A percentile compares a stretch with the other conserved stretches of the same genome.
Evolutionary conservation across 35 echinoderm and acorn worm genomes (phyloP).

Genomic region (Apostichopus japonicus): DNA sequence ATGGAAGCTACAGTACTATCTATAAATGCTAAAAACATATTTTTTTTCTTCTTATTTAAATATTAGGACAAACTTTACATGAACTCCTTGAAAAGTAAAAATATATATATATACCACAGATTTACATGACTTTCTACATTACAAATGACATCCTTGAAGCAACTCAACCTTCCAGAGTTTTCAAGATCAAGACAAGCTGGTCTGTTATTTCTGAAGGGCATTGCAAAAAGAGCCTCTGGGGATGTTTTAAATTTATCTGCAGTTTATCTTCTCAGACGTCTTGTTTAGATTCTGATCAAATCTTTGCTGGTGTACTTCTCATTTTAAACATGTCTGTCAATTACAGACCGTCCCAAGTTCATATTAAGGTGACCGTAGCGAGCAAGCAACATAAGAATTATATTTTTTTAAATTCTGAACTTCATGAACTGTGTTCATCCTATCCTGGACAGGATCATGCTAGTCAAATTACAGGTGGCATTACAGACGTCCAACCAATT

Average conservation of each 20-base stretch:
- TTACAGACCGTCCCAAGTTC: not conserved
- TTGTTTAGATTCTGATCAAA: conserved; percentile 11
- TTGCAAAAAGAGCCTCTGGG: not conserved
- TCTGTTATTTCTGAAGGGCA: not conserved
- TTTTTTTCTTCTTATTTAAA: not conserved
- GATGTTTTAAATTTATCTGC: not conserved
- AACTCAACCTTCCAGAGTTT: not conserved
- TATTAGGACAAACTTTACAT: not conserved
- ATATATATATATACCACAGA: not conserved
- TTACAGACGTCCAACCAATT: too few relatives aligned
- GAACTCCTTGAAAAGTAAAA: not conserved
- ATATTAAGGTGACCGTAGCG: not conserved
- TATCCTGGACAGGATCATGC: too few relatives aligned
- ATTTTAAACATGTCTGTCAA: conserved; percentile 4
- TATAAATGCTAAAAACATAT: not conserved
- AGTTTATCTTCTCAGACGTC: conserved; percentile 6
- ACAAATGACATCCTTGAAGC: not conserved
- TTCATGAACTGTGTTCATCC: too few relatives aligned
- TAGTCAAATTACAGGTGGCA: too few relatives aligned
- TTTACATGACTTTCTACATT: not conserved
- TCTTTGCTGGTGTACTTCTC: not conserved
- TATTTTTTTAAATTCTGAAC: too few relatives aligned
- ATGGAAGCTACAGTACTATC: too few relatives aligned
- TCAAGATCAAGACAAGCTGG: not conserved
- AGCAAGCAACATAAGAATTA: too few relatives aligned